A percentile compares a stretch with the other conserved stretches of the same genome.
Evolutionary conservation across 2,888 invertebrate genomes (phyloP).

Genomic region (Amphimallon solstitiale): DNA sequence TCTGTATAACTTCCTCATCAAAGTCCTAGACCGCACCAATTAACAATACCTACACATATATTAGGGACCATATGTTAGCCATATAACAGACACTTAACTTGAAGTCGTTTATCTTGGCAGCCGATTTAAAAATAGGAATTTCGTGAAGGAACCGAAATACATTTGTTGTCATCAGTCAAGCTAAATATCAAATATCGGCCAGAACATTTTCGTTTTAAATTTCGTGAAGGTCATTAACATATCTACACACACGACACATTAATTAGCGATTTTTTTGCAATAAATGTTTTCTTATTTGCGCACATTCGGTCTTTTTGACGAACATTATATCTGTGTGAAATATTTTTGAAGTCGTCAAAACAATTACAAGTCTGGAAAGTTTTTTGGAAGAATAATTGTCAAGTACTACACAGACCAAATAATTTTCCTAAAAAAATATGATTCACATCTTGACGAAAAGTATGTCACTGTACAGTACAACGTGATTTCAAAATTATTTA

Average conservation of each 20-base stretch:
- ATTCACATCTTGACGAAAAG: too few relatives aligned
- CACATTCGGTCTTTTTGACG: not conserved
- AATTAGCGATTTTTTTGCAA: constrained; percentile 26
- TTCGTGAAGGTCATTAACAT: constrained; percentile 31
- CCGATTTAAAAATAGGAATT: constrained; percentile 28
- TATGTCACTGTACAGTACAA: too few relatives aligned
- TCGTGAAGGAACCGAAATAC: constrained; percentile 30
- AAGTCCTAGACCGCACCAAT: constrained; percentile 30
- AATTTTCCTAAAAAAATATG: too few relatives aligned
- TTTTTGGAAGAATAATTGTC: not conserved
- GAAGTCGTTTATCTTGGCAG: constrained; percentile 22
- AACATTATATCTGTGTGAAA: constrained; percentile 30
- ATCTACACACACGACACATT: constrained; percentile 14
- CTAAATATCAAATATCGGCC: constrained; percentile 33
- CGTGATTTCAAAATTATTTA: too few relatives aligned
- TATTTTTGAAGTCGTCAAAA: constrained; percentile 4
- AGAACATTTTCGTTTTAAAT: constrained; percentile 21
- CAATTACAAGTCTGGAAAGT: constrained; percentile 5
- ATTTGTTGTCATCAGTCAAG: constrained; percentile 37
- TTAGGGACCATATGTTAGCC: constrained; percentile 28
- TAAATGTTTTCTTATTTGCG: constrained; percentile 1
- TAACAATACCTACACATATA: constrained; percentile 31
- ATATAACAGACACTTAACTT: constrained; percentile 14
- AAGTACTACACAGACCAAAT: too few relatives aligned
- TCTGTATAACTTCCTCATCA: constrained; percentile 25